Evolutionary conservation across 2,797 vertebrate genomes (phyloP).

Genomic region (Coluber constrictor): DNA sequence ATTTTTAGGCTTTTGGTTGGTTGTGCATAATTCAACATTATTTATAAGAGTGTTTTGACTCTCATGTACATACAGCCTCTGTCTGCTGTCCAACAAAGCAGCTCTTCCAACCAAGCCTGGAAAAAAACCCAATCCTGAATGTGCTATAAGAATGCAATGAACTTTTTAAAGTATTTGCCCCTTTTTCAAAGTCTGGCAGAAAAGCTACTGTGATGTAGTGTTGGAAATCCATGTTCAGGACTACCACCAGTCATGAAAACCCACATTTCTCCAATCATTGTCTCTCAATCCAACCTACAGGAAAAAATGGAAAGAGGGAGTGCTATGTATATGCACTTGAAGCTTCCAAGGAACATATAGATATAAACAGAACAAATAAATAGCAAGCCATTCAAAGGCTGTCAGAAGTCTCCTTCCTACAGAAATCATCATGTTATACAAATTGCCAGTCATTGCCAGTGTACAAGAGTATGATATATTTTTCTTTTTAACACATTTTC

Average conservation of each 20-base stretch:
- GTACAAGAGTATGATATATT: background rate
- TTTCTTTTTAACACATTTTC: background rate
- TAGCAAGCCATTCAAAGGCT: background rate
- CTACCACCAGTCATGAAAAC: background rate
- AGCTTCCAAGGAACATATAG: background rate
- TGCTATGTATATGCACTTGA: background rate
- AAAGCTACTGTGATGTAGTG: background rate
- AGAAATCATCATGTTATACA: background rate
- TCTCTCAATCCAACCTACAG: background rate
- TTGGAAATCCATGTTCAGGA: background rate
- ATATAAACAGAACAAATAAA: background rate
- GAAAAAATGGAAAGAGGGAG: background rate
- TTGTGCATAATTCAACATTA: background rate
- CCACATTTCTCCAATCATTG: background rate
- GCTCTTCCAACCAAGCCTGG: background rate
- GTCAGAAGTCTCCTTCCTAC: background rate
- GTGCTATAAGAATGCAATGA: background rate
- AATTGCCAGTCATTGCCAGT: background rate
- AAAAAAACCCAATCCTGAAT: background rate
- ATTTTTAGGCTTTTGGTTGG: background rate
- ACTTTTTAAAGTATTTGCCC: background rate
- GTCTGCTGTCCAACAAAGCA: background rate
- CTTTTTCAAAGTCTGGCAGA: background rate
- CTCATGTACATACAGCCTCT: background rate
- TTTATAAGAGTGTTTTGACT: background rate